Conservation (phyloP, 2,113 vertebrate genomes). For the Grus americana region DNA sequence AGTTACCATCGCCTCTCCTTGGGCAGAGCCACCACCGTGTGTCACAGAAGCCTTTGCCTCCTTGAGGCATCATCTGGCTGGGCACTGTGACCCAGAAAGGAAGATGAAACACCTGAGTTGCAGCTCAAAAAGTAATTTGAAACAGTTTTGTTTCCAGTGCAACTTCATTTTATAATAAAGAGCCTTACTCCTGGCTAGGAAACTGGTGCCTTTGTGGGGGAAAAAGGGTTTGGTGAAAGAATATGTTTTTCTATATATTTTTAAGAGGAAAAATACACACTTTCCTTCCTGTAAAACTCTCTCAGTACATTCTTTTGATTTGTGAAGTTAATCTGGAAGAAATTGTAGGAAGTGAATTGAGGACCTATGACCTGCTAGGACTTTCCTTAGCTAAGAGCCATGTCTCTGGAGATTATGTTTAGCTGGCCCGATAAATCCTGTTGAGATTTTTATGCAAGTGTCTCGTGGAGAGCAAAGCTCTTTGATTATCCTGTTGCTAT, state of each 20-base stretch:
- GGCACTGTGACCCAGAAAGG: not conserved
- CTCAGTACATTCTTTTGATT: not conserved
- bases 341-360: not conserved
- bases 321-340: not conserved
- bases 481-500: slow-evolving; percentile 33
- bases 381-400: not conserved
- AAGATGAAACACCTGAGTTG: not conserved
- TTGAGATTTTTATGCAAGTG: not conserved
- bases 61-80: not conserved
- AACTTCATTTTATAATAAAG: not conserved
- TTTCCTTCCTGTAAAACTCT: not conserved
- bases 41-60: not conserved
- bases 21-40: not conserved
- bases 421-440: not conserved
- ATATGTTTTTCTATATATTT: not conserved
- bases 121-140: not conserved
- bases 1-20: not conserved
- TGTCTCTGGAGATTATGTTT: not conserved
- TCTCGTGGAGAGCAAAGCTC: not conserved
- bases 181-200: not conserved
- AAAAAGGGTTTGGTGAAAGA: not conserved
- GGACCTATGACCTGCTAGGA: not conserved
- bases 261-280: not conserved
- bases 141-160: not conserved
- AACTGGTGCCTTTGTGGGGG: not conserved